Conservation (phyloP, 1,140 invertebrate genomes). For the Danaus melanippus region DNA sequence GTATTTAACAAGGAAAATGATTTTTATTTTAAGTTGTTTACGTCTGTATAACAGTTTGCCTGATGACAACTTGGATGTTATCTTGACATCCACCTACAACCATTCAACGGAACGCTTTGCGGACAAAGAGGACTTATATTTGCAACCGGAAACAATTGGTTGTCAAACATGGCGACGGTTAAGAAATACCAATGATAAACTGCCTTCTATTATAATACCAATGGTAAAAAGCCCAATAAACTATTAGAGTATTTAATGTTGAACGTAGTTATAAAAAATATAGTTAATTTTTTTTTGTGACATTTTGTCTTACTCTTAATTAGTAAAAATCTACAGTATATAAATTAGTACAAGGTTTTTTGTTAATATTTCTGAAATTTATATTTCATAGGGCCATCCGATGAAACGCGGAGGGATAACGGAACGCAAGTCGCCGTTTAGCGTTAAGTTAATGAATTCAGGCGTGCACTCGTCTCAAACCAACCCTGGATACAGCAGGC, state of each 20-base stretch:
- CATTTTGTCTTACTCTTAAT: not conserved
- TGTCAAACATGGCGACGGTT: constrained; percentile 72
- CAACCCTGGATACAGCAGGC: constrained; percentile 78
- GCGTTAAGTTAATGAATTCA: constrained; percentile 78
- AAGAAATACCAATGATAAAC: constrained; percentile 72
- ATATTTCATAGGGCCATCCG: constrained; percentile 61
- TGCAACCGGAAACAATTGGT: constrained; percentile 74
- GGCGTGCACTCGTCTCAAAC: constrained; percentile 77
- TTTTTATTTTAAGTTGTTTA: too few species aligned
- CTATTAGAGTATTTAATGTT: too few species aligned
- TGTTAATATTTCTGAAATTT: constrained; percentile 4
- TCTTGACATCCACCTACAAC: constrained; percentile 74
- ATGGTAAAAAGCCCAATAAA: constrained; percentile 25
- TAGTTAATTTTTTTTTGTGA: not conserved
- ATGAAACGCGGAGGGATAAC: constrained; percentile 73
- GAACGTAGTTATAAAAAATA: not conserved
- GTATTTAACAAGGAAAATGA: too few species aligned
- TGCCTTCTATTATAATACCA: constrained; percentile 45
- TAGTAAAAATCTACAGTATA: not conserved
- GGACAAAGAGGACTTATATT: constrained; percentile 72
- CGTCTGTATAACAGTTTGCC: constrained; percentile 55
- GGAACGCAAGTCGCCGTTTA: constrained; percentile 73
- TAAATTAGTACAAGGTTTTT: not conserved
- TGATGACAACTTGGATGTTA: constrained; percentile 75
- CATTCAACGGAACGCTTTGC: constrained; percentile 74